Evolutionary conservation across 2,113 vertebrate species (phyloP), one percentile per base, ranked within the genome.

Genomic region (Sorex araneus): DNA sequence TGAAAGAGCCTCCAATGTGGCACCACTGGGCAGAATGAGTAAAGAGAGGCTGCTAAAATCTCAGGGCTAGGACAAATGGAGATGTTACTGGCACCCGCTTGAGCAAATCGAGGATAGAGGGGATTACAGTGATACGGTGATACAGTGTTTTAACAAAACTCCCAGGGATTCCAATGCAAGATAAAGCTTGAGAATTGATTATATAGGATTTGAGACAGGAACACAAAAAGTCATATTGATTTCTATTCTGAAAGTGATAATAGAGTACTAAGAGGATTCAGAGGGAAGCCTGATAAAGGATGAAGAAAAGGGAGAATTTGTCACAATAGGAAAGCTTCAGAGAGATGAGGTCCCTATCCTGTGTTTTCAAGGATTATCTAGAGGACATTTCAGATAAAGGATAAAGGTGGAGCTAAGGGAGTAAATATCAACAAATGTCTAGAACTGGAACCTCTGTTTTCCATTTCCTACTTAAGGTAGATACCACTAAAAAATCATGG

Each of bases 101-200:
- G n/a, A n/a, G n/a, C n/a, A n/a, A n/a, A n/a, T n/a, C n/a, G n/a
- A n/a, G n/a, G n/a, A n/a, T n/a, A n/a, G n/a, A n/a, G n/a, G n/a
- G n/a, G n/a, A n/a, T n/a, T n/a, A n/a, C n/a, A n/a, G n/a, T n/a
- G n/a, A n/a, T n/a, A n/a, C n/a, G n/a, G n/a, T n/a, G n/a, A n/a
- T n/a, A n/a, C n/a, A n/a, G 4, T 43, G 19, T 81, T 90, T 90
- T 50, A 76, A 50, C 16, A 43, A 76, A 85, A 60, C 21, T 47
- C 54, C 1, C 25, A 69, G 8, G 27, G 10, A 67, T 32, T 74
- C 21, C 54, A 73, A 69, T 6, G 3, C 19, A 70, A 92, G 76
- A 25, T 27, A 54, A 90, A 36, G 8, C 81, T 94, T 90, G 87
- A 64, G n/a, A 89, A 84, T 76, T 27, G 10, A 15, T 80, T 18